A percentile compares a stretch with the other conserved stretches of the same genome.
These are phyloP conservation scores for Ectemnius cavifrons DNA, from an alignment of 2,888 invertebrate genomes.

Conservation along the genomic window DNA sequence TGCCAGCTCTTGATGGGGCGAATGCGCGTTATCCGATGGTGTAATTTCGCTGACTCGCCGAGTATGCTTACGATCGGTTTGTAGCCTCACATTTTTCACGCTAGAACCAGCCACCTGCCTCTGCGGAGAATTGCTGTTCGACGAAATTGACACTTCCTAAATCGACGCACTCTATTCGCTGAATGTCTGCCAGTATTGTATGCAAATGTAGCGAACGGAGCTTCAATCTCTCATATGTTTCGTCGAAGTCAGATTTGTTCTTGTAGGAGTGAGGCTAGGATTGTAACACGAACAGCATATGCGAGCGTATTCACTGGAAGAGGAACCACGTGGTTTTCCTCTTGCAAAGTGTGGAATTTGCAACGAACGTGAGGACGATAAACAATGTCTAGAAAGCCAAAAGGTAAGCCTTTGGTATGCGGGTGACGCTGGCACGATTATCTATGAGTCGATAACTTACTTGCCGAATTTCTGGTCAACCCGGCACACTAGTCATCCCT, in stretches of 20 bases:
- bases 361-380: slow-evolving; percentile 61
- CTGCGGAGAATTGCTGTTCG: slow-evolving; percentile 9
- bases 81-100: slow-evolving; percentile 9
- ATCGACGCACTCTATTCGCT: background rate
- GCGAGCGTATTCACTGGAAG: slow-evolving; percentile 28
- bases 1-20: slow-evolving; percentile 3
- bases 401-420: slow-evolving; percentile 55
- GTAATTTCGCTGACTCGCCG: slow-evolving; percentile 31
- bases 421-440: slow-evolving; percentile 52
- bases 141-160: slow-evolving; percentile 5
- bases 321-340: slow-evolving; percentile 38
- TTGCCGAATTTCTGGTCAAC: slow-evolving; percentile 60
- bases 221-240: slow-evolving; percentile 4
- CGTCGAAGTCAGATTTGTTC: background rate
- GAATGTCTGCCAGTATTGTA: background rate
- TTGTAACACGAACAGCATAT: background rate
- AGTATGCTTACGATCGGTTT: slow-evolving; percentile 1
- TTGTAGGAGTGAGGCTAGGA: background rate
- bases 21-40: slow-evolving; percentile 11
- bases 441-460: slow-evolving; percentile 63
- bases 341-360: slow-evolving; percentile 49
- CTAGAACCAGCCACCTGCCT: slow-evolving; percentile 1
- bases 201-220: background rate
- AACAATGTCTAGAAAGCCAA: slow-evolving; percentile 54
- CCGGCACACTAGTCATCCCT: slow-evolving; percentile 25